These are phyloP conservation scores for Aporophyla nigra DNA, from an alignment of 2,888 invertebrate genomes.

Conservation along the genomic window DNA sequence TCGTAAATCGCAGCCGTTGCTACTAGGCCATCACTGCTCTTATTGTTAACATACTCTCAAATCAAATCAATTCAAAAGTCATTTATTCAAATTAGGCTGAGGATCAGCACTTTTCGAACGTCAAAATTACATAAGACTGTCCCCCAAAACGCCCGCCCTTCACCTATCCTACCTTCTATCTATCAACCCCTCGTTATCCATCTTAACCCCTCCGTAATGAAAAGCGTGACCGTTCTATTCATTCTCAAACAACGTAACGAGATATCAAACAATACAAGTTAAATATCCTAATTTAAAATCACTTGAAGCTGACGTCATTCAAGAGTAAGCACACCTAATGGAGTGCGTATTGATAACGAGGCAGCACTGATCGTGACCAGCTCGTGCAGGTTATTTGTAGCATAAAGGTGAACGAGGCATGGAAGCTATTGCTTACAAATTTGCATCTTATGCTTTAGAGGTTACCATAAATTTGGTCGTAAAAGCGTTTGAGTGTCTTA, in stretches of 20 bases:
- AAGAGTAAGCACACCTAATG: slow-evolving; percentile 41
- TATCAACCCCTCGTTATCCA: background rate
- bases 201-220: background rate
- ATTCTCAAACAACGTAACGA: background rate
- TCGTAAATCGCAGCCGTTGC: no score
- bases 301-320: slow-evolving; percentile 46
- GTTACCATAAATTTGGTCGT: slow-evolving; percentile 28
- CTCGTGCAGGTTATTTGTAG: slow-evolving; percentile 44
- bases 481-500: background rate
- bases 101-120: no score
- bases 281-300: slow-evolving; percentile 19
- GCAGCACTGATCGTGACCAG: slow-evolving; percentile 54
- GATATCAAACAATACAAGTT: slow-evolving; percentile 22
- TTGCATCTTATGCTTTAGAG: slow-evolving; percentile 31
- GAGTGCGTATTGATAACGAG: slow-evolving; percentile 55
- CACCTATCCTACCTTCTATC: no score
- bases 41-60: background rate
- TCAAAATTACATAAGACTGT: no score
- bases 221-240: background rate
- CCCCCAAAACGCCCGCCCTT: no score
- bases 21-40: no score
- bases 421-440: slow-evolving; percentile 37
- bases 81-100: no score
- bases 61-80: no score
- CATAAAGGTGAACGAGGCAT: slow-evolving; percentile 54